Evolutionary conservation across 2,797 vertebrate species (phyloP).

Genomic region (Babyrousa celebensis): DNA sequence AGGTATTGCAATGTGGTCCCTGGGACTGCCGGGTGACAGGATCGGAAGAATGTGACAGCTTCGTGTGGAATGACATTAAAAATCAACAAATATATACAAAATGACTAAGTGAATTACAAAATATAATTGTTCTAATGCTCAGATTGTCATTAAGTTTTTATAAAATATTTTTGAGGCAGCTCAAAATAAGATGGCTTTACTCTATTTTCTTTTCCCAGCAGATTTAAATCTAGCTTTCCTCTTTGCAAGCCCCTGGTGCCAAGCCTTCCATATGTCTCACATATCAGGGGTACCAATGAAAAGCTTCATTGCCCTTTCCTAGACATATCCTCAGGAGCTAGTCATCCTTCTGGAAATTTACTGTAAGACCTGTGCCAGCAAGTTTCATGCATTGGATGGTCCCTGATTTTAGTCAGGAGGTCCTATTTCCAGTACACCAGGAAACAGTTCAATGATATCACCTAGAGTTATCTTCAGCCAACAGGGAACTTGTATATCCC

Average conservation of each 20-base stretch:
- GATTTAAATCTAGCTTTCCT: not conserved
- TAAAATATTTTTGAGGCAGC: not conserved
- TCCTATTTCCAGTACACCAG: not conserved
- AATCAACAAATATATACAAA: too few species aligned
- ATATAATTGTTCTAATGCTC: not conserved
- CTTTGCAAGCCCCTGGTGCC: not conserved
- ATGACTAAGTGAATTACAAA: not conserved
- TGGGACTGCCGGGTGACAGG: not conserved
- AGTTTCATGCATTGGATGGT: not conserved
- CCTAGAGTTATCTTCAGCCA: not conserved
- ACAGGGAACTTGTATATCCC: not conserved
- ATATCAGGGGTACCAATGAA: not conserved
- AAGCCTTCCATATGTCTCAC: not conserved
- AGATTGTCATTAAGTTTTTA: conserved; percentile 5
- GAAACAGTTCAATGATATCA: not conserved
- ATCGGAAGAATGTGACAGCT: not conserved
- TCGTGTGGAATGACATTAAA: not conserved
- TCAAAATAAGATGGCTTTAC: not conserved
- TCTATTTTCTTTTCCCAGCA: conserved; percentile 2
- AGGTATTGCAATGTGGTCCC: not conserved
- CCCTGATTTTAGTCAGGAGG: not conserved
- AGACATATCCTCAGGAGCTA: not conserved
- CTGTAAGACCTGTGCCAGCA: not conserved
- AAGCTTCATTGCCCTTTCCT: not conserved
- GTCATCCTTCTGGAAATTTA: not conserved